Conservation (phyloP, 2,113 vertebrate species). For the Pristiophorus japonicus region DNA sequence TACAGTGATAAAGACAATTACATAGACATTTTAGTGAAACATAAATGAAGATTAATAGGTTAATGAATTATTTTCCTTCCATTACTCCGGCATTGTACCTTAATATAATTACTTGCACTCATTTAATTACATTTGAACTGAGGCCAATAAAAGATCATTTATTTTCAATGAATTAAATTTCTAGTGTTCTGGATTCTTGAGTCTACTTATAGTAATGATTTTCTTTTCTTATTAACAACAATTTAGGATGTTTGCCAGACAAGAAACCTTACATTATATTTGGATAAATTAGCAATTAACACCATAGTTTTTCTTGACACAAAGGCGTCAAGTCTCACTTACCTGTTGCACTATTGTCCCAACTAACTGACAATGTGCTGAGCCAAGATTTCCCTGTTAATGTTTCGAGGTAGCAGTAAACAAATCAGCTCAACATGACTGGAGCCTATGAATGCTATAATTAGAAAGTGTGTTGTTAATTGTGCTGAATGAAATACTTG, state of each 20-base stretch:
- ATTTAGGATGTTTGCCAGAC: neutral
- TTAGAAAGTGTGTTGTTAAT: neutral
- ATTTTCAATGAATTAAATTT: constrained; percentile 81
- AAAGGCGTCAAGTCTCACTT: neutral
- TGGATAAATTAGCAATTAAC: neutral
- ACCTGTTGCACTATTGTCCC: neutral
- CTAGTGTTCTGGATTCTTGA: neutral
- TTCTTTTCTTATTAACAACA: neutral
- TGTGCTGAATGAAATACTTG: neutral
- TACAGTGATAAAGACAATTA: constrained; percentile 71
- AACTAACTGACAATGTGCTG: neutral
- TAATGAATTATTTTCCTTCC: constrained; percentile 97
- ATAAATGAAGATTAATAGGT: constrained; percentile 95
- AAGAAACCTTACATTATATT: neutral
- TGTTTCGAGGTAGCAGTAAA: neutral
- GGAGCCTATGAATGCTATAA: neutral
- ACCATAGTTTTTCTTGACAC: neutral
- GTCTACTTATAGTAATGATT: neutral
- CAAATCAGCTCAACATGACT: neutral
- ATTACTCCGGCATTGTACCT: constrained; percentile 90
- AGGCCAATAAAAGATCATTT: constrained; percentile 92
- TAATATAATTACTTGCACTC: constrained; percentile 85
- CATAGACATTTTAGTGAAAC: constrained; percentile 73
- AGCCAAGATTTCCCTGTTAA: neutral
- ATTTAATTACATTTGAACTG: constrained; percentile 96